These are phyloP conservation scores for Phorcus lineatus DNA, from an alignment of 2,888 invertebrate species.

Conservation along the genomic window DNA sequence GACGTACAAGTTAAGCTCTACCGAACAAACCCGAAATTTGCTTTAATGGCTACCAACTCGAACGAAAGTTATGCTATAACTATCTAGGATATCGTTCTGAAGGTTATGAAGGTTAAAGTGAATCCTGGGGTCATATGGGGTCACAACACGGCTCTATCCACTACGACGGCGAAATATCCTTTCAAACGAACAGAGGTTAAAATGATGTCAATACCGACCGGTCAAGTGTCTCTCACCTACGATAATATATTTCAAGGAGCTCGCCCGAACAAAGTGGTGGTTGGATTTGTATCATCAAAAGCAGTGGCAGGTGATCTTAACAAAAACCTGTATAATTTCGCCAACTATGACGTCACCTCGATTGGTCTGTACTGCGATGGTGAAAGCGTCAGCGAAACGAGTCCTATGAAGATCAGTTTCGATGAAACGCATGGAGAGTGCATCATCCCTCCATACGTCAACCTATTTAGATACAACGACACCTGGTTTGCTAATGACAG, in stretches of 20 bases:
- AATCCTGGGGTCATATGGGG: slow-evolving; percentile 39
- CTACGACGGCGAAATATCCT: background rate
- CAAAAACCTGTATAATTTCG: background rate
- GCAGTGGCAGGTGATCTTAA: background rate
- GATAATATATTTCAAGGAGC: background rate
- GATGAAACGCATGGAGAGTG: too few species aligned
- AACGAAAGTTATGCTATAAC: background rate
- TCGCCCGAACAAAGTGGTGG: background rate
- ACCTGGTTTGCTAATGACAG: too few species aligned
- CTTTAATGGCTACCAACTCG: slow-evolving; percentile 5
- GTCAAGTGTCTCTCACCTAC: background rate
- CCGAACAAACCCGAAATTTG: slow-evolving; percentile 18
- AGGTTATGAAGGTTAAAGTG: background rate
- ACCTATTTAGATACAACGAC: background rate
- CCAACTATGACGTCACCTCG: background rate
- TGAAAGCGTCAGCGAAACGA: background rate
- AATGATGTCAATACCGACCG: background rate
- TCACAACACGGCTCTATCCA: slow-evolving; percentile 22
- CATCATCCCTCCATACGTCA: background rate
- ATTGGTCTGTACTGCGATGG: background rate
- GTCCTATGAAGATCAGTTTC: too few species aligned
- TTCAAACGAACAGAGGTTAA: background rate
- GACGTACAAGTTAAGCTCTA: slow-evolving; percentile 25
- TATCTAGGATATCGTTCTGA: slow-evolving; percentile 3
- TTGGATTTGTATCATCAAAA: background rate